Evolutionary conservation across 2,797 vertebrate species (phyloP), one percentile per base, ranked within the genome.

Genomic region (Spheniscus humboldti): DNA sequence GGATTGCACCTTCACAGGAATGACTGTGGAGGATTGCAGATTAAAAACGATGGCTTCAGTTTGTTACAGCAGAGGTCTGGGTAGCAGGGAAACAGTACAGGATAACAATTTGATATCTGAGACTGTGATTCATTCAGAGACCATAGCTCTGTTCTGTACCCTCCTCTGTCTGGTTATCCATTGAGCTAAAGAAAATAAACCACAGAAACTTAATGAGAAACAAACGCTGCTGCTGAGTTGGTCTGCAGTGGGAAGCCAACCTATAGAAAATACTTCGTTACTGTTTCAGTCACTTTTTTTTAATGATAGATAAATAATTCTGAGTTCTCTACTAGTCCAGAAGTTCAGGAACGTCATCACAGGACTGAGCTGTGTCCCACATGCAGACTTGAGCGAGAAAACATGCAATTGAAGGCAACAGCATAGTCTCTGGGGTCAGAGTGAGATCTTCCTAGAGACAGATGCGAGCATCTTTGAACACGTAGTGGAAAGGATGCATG

Each of bases 121-220:
- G 91, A 25, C 43, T 30, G 63, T 92, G 90, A 84, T 86, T 95
- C 88, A 93, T 84, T 93, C 92, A 76, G 67, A 86, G 77, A 63
- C 74, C 45, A 17, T 13, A 57, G 59, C 45, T 93, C 43, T 4
- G 17, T 90, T 86, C 91, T 86, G 66, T 59, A 76, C 55, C 59
- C 52, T 96, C 91, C 78, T 94, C 81, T 0, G 7, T 35, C 60
- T 84, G 45, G 64, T 86, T 92, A 72, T 80, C 50, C 80, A 50
- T 25, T 39, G 73, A 92, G 50, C 57, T 96, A 78, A 94, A 75
- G 72, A 88, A 89, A 89, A 76, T 28, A 78, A 86, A 94, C 8
- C 23, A 3, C 59, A 89, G 66, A 84, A 96, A 85, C 63, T 37
- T 94, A 78, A 96, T 64, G 80, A 93, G 80, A 95, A 97, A 85